Evolutionary conservation across 64 coral and sea anemone genomes (phyloP).

Genomic region (Stylophora pistillata): DNA sequence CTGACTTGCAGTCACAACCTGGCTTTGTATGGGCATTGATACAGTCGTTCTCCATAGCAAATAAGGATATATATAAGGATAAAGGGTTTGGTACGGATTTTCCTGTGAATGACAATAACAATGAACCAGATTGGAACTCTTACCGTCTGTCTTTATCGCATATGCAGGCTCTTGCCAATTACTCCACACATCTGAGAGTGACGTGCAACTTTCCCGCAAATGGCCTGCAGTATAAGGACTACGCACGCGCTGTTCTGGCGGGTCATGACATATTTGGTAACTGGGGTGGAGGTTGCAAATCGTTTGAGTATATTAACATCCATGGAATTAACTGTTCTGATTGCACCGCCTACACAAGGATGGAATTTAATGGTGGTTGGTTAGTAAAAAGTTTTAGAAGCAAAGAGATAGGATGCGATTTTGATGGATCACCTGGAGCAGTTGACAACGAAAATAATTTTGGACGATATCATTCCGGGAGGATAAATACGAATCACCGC

Average conservation of each 20-base stretch:
- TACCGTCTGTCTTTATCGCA: not conserved
- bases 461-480: too few species aligned
- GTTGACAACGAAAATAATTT: too few species aligned
- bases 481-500: too few species aligned
- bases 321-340: not conserved
- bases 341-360: not conserved
- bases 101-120: too few species aligned
- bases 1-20: conserved; percentile 40
- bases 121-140: too few species aligned
- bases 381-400: too few species aligned
- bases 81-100: not conserved
- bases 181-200: not conserved
- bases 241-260: not conserved
- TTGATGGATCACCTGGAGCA: too few species aligned
- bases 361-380: too few species aligned
- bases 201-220: not conserved
- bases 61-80: not conserved
- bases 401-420: too few species aligned
- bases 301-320: not conserved
- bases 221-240: not conserved
- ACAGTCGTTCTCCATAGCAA: conserved; percentile 36
- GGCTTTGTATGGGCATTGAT: conserved; percentile 55
- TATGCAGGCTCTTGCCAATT: not conserved
- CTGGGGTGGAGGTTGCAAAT: not conserved
- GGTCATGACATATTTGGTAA: not conserved